A percentile compares a stretch with the other conserved stretches of the same genome.
These are phyloP conservation scores for Pecten maximus DNA, from an alignment of 2,888 invertebrate genomes.

Conservation along the genomic window DNA sequence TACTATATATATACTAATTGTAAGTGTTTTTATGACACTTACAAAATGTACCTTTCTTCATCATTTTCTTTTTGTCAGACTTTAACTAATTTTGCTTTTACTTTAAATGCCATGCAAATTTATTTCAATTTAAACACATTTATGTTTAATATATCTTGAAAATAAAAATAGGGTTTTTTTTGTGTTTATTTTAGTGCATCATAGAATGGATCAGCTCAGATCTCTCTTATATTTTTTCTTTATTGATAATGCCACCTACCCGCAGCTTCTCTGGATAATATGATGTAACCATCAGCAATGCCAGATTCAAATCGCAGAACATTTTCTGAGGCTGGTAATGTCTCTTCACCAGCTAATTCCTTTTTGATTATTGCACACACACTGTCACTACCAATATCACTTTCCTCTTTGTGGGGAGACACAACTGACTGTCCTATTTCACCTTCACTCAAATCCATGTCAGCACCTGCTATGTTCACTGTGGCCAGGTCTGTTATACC, in stretches of 20 bases:
- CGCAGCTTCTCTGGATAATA: conserved; percentile 55
- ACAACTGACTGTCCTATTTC: conserved; percentile 6
- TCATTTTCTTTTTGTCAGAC: no score
- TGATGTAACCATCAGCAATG: conserved; percentile 53
- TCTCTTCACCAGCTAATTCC: conserved; percentile 35
- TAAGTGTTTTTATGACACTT: no score
- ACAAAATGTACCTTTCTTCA: no score
- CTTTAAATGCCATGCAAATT: no score
- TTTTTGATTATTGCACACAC: conserved; percentile 31
- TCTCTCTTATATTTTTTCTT: no score
- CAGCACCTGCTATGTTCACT: not conserved
- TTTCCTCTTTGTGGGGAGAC: not conserved
- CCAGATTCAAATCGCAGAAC: conserved; percentile 14
- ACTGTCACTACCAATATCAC: not conserved
- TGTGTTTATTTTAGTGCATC: no score
- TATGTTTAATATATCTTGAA: no score
- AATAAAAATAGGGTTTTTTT: no score
- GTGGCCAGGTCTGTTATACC: not conserved
- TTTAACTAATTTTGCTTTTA: no score
- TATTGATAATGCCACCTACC: not conserved
- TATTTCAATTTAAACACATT: no score
- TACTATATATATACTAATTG: no score
- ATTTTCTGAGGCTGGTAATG: conserved; percentile 35
- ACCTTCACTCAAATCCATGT: not conserved
- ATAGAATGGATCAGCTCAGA: no score